Base-by-base conservation (phyloP, 2,888 invertebrate species). In the Aspidiotus destructor region DNA sequence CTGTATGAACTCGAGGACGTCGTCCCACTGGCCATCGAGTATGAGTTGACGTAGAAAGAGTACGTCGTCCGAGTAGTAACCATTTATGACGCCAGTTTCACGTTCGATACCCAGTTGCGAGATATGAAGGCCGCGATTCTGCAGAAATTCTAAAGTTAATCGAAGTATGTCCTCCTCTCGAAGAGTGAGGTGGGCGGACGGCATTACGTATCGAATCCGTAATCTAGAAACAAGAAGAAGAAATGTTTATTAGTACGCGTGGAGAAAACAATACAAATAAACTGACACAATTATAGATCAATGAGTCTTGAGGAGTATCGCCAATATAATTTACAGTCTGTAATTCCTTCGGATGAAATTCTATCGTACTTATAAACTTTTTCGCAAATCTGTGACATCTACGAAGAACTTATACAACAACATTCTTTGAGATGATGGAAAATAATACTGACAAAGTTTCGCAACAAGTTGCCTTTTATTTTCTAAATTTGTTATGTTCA, bases 21-120 rank as follows among this genome's bases (percentile, higher is more conserved):
- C 95, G 79, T 97, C 96, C 97, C 97, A 97, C 79, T 96, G 94
- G 16, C 97, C 97, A 78, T 97, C 97, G 68, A 97, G 84, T 73
- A 97, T 94, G 65, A 97, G 84, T 79, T 96, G 95, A 16, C 96
- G 84, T 17, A 97, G 81, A 78, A 97, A 97, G 60, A 97, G 83
- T 53, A 94, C 87, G 78, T 97, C 97, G 78, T 96, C 94, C 13
- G 93, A 92, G 78, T 86, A 95, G 76, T 88, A 86, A 69, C 93
- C 93, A 79, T 95, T 95, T 76, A 93, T 92, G 72, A 94, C 88
- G 62, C 96, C 96, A 0, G 95, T 92, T 80, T 97, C 97, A 63
- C 96, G 84, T 79, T 97, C 96, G 71, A 97, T 79, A 64, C 90
- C 89, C 73, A 96, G 82, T 79, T 89, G 89, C 60, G 92, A 86